A percentile compares a stretch with the other conserved stretches of the same genome.
Evolutionary conservation across 1,140 invertebrate species (phyloP).

Genomic region (Anadara kagoshimensis): DNA sequence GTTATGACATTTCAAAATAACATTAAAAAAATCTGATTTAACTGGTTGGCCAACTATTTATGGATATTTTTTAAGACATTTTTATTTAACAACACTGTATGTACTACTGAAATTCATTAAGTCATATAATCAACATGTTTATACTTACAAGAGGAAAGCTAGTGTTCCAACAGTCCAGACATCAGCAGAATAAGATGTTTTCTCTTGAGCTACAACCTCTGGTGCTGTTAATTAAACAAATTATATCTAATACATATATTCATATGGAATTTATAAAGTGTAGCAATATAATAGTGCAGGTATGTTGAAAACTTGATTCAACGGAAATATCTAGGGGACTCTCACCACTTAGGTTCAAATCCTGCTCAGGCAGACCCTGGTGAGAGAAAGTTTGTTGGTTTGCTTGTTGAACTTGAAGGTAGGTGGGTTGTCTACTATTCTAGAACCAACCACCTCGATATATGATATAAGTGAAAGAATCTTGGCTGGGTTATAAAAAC

Average conservation of each 20-base stretch:
- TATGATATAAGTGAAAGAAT: too few relatives aligned
- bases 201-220: conserved; percentile 88
- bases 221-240: conserved; percentile 82
- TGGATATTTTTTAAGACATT: too few relatives aligned
- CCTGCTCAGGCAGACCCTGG: background rate
- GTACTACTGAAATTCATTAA: too few relatives aligned
- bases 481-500: too few relatives aligned
- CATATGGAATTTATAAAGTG: background rate
- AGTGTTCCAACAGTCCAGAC: conserved; percentile 97
- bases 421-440: too few relatives aligned
- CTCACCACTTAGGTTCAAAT: background rate
- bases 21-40: too few relatives aligned
- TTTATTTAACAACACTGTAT: too few relatives aligned
- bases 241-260: background rate
- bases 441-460: too few relatives aligned
- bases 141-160: conserved; percentile 87
- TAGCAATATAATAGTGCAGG: background rate
- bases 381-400: background rate
- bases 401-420: background rate
- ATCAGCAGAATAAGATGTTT: conserved; percentile 91
- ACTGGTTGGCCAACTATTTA: too few relatives aligned
- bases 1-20: too few relatives aligned
- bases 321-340: background rate
- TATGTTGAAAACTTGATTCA: background rate
- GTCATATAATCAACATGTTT: too few relatives aligned